Percentiles rank a stretch among this genome's conserved stretches.
These are phyloP conservation scores for Leucoraja ocellata DNA, from an alignment of 2,797 vertebrate species.

Conservation along the genomic window DNA sequence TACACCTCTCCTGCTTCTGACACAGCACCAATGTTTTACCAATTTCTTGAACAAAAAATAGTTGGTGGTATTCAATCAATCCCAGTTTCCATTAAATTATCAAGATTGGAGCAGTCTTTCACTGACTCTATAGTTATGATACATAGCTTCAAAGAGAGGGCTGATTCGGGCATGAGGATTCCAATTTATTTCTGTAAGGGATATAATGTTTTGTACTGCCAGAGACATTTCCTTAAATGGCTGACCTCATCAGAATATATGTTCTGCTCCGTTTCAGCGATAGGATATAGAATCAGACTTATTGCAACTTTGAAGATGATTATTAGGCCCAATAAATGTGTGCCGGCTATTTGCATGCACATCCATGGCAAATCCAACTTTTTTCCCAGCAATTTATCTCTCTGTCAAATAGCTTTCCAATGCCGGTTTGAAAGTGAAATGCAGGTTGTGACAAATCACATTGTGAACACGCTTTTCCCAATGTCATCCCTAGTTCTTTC, in stretches of 20 bases:
- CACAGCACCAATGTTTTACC: neutral
- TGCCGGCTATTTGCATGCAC: too few species aligned
- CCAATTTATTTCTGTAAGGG: neutral
- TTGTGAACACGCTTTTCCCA: too few species aligned
- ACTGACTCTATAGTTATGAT: neutral
- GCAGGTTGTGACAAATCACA: too few species aligned
- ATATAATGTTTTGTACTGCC: neutral
- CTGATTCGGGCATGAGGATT: neutral
- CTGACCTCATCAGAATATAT: neutral
- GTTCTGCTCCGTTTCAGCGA: neutral
- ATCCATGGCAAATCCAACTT: too few species aligned
- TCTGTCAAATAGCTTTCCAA: too few species aligned
- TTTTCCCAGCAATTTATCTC: too few species aligned
- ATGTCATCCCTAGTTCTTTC: too few species aligned
- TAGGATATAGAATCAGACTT: neutral
- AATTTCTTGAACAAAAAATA: neutral
- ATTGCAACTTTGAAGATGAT: too few species aligned
- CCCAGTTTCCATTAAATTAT: neutral
- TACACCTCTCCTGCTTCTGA: neutral
- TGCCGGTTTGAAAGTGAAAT: too few species aligned
- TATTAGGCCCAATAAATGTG: too few species aligned
- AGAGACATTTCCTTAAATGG: neutral
- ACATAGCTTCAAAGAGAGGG: neutral
- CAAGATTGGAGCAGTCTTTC: neutral
- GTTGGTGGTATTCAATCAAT: neutral